A percentile compares a stretch with the other conserved stretches of the same genome.
Evolutionary conservation across 2,888 invertebrate species (phyloP).

Genomic region (Philereme vetulata): DNA sequence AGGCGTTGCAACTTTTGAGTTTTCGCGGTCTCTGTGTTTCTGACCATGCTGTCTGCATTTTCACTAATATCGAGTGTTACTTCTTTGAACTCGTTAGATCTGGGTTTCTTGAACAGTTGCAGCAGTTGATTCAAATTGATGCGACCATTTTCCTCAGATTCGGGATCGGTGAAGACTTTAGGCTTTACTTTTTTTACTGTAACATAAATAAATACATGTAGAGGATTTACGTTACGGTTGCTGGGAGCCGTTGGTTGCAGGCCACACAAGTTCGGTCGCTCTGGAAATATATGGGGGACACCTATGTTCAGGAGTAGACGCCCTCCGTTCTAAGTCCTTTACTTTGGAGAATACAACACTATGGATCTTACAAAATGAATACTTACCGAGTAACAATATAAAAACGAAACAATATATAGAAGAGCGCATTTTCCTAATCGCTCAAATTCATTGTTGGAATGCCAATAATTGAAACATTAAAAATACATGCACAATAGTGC

Average conservation of each 20-base stretch:
- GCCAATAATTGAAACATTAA: neutral
- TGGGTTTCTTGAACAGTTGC: neutral
- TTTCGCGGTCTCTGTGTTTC: neutral
- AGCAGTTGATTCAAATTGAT: neutral
- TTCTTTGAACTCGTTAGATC: neutral
- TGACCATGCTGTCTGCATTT: neutral
- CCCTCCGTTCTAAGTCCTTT: too few relatives aligned
- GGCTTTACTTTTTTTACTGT: neutral
- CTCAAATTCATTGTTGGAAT: slow-evolving; percentile 9
- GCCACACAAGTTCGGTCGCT: too few relatives aligned
- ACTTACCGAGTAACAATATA: slow-evolving; percentile 8
- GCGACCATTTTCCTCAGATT: neutral
- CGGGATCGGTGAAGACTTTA: neutral
- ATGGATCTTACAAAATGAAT: neutral
- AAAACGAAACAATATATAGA: neutral
- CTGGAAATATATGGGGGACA: too few relatives aligned
- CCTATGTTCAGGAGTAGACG: too few relatives aligned
- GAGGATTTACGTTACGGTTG: too few relatives aligned
- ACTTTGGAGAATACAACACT: too few relatives aligned
- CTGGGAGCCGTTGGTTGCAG: too few relatives aligned
- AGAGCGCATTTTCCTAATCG: slow-evolving; percentile 1
- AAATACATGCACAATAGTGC: neutral
- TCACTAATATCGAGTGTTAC: neutral
- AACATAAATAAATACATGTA: neutral
- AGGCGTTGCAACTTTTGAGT: slow-evolving; percentile 1